These are phyloP conservation scores for Archaeoteleia sp. DNA, from an alignment of 2,888 invertebrate genomes.

Conservation along the genomic window DNA sequence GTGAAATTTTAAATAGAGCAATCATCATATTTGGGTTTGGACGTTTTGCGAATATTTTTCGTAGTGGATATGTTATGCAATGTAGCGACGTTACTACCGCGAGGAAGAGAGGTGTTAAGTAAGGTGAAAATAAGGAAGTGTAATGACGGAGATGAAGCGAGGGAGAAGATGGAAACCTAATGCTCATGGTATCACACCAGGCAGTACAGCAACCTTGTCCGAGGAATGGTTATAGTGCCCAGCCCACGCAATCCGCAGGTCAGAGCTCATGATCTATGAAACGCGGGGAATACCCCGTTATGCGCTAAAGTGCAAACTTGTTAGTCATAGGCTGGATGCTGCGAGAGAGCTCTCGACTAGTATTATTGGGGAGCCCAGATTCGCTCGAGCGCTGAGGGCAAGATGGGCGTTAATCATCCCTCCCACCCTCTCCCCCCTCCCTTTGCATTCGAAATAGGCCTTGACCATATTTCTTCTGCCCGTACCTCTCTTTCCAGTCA, in stretches of 20 bases:
- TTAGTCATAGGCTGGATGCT: constrained; percentile 69
- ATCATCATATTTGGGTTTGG: too few relatives aligned
- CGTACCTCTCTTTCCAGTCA: constrained; percentile 48
- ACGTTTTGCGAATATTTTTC: too few relatives aligned
- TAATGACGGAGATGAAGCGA: constrained; percentile 38
- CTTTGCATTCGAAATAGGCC: constrained; percentile 44
- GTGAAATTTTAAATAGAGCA: too few relatives aligned
- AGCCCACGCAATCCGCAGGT: constrained; percentile 72
- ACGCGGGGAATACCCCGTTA: constrained; percentile 71
- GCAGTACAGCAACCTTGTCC: constrained; percentile 40
- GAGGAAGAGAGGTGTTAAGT: constrained; percentile 16
- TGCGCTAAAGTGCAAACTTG: constrained; percentile 74
- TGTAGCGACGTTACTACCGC: not conserved
- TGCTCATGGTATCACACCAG: constrained; percentile 36
- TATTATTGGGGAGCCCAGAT: constrained; percentile 44
- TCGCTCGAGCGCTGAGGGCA: constrained; percentile 47
- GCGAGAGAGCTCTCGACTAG: constrained; percentile 28
- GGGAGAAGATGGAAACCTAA: constrained; percentile 35
- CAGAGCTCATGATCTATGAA: constrained; percentile 72
- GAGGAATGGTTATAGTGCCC: constrained; percentile 56
- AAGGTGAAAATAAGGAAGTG: constrained; percentile 41
- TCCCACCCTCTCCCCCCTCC: constrained; percentile 43
- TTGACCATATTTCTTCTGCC: constrained; percentile 53
- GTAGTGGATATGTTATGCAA: constrained; percentile 7
- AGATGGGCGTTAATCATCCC: constrained; percentile 53